These are phyloP conservation scores for Lepidurus couesii DNA, from an alignment of 1,140 invertebrate species.

Conservation along the genomic window DNA sequence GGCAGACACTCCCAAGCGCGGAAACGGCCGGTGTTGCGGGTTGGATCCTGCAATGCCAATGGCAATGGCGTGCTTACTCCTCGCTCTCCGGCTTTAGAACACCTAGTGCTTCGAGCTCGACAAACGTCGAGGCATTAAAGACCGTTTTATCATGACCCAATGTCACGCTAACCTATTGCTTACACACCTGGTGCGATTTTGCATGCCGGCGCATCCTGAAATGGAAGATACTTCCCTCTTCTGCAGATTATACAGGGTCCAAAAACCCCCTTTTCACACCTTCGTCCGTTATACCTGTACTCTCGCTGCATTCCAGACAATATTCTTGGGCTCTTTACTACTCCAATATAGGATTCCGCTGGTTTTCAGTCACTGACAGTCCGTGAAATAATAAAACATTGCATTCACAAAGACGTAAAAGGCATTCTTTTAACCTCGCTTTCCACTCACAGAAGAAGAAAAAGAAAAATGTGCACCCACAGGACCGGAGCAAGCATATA, in stretches of 20 bases:
- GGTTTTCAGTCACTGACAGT: background rate
- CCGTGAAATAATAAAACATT: background rate
- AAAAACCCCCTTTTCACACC: background rate
- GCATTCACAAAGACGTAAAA: background rate
- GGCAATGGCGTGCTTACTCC: too few species aligned
- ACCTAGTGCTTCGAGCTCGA: background rate
- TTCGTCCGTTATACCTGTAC: background rate
- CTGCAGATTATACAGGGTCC: background rate
- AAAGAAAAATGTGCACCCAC: too few species aligned
- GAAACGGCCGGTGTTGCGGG: too few species aligned
- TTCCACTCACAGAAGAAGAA: too few species aligned
- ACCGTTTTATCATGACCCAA: background rate
- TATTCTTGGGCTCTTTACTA: background rate
- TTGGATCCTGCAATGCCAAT: too few species aligned
- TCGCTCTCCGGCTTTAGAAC: too few species aligned
- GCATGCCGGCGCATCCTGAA: background rate
- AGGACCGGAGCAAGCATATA: too few species aligned
- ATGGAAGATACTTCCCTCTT: background rate
- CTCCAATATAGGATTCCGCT: background rate
- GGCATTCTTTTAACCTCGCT: background rate
- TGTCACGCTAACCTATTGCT: slow-evolving; percentile 15
- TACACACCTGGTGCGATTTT: background rate
- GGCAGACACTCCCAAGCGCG: background rate
- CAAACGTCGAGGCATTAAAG: background rate
- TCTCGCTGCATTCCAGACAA: background rate